Evolutionary conservation across 2,113 vertebrate species (phyloP), one percentile per base, ranked within the genome.

Genomic region (Hymenochirus boettgeri): DNA sequence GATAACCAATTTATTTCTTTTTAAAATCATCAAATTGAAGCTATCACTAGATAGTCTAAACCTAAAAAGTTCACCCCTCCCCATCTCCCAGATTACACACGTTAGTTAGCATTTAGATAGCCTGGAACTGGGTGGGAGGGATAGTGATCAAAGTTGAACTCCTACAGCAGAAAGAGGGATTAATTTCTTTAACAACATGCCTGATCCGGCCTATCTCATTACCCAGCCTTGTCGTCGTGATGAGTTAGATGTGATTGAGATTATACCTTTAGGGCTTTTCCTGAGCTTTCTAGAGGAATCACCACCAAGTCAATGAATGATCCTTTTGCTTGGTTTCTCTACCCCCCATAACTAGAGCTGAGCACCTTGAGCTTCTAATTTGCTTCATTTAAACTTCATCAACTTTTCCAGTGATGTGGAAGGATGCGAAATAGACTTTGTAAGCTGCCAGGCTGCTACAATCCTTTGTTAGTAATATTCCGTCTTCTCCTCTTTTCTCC

Each of bases 331-430:
- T 76, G 75, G 31, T 12, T 33, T 33, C 31, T 33, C 31, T 33
- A 10, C 31, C n/a, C 35, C 61, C 56, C 17, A 45, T 52, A 60
- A 63, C 61, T 24, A 45, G 19, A 25, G 25, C 42, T 65, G 52
- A 33, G 35, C 42, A 13, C n/a, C 62, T 45, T 13, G 25, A 21
- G 33, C 74, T 78, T 83, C 82, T 85, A 86, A 83, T 87, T 83
- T 82, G 94, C 94, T 97, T 99, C 94, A 99, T 96, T 99, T 97
- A 97, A 97, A 98, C 95, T 94, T 96, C 96, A 99, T 99, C 96
- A 99, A 96, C 92, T 97, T 83, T 96, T 95, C 89, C 93, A 97
- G 88, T 94, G 93, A 95, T 95, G 92, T 96, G 95, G 95, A 98
- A 98, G 92, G 88, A 71, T 77, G 87, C 81, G 89, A 93, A 83